Evolutionary conservation across 1,140 invertebrate genomes (phyloP).

Genomic region (Ceratina calcarata): DNA sequence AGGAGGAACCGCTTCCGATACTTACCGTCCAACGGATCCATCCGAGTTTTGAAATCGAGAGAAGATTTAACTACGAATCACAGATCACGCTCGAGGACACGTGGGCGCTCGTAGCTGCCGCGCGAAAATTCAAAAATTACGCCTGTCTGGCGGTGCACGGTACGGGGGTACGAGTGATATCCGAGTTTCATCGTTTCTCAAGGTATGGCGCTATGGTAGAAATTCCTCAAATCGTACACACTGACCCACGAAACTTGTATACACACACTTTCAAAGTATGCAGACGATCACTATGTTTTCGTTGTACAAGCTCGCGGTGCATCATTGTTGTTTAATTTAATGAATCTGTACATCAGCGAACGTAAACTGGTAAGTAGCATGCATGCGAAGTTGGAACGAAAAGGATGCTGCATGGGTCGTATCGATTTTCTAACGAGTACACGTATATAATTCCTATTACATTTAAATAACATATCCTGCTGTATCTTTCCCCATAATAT

Average conservation of each 20-base stretch:
- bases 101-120: no score
- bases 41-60: background rate
- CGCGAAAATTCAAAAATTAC: no score
- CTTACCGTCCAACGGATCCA: no score
- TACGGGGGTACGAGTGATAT: no score
- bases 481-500: background rate
- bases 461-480: background rate
- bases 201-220: no score
- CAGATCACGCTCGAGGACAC: no score
- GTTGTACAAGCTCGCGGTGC: background rate
- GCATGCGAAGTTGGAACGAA: conserved; percentile 3
- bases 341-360: background rate
- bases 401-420: conserved; percentile 4
- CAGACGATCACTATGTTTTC: background rate
- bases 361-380: background rate
- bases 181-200: no score
- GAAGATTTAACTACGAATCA: background rate
- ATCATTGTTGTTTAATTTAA: conserved; percentile 4
- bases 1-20: no score
- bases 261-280: background rate
- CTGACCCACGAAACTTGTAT: no score
- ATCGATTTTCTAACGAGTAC: conserved; percentile 36
- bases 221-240: no score
- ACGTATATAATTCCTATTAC: conserved; percentile 1
- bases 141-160: no score